Percentiles rank a stretch among this genome's conserved stretches.
These are phyloP conservation scores for Drosophila koepferae DNA, from an alignment of 2,888 invertebrate genomes.

Conservation along the genomic window DNA sequence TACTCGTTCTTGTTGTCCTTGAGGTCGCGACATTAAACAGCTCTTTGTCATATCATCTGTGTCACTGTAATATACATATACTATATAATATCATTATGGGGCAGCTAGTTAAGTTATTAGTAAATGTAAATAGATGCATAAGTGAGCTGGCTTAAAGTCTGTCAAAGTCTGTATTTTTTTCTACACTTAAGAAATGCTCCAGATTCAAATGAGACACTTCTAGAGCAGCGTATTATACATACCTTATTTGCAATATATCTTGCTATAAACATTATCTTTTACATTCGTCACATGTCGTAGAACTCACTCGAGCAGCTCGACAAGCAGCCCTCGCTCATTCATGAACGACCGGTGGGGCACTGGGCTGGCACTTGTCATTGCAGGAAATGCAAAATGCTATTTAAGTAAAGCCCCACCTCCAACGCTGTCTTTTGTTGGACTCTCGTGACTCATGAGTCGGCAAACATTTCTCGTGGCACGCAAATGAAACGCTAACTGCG, in stretches of 20 bases:
- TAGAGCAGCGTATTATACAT: not conserved
- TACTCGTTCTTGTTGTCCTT: slow-evolving; percentile 56
- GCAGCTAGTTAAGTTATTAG: slow-evolving; percentile 1
- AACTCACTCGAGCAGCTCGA: not conserved
- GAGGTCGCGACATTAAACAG: slow-evolving; percentile 40
- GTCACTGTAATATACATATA: slow-evolving; percentile 10
- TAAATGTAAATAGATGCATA: not conserved
- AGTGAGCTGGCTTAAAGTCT: not conserved
- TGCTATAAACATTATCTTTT: not conserved
- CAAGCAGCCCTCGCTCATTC: slow-evolving; percentile 33
- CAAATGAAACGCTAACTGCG: slow-evolving; percentile 49
- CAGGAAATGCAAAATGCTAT: slow-evolving; percentile 75
- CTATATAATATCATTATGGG: slow-evolving; percentile 5
- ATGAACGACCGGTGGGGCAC: not conserved
- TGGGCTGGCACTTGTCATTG: slow-evolving; percentile 56
- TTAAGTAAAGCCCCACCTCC: slow-evolving; percentile 46
- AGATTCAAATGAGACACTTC: not conserved
- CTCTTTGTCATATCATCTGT: slow-evolving; percentile 48
- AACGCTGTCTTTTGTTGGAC: slow-evolving; percentile 21
- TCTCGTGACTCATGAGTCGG: slow-evolving; percentile 64
- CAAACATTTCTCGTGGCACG: slow-evolving; percentile 44
- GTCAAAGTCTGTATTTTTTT: not conserved
- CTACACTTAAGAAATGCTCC: not conserved
- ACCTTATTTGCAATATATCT: not conserved
- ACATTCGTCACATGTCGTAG: not conserved